Percentiles rank a stretch among this genome's conserved stretches.
phyloP scores from a whole-genome alignment of 2,888 invertebrate species.

The Hololepta plana region DNA sequence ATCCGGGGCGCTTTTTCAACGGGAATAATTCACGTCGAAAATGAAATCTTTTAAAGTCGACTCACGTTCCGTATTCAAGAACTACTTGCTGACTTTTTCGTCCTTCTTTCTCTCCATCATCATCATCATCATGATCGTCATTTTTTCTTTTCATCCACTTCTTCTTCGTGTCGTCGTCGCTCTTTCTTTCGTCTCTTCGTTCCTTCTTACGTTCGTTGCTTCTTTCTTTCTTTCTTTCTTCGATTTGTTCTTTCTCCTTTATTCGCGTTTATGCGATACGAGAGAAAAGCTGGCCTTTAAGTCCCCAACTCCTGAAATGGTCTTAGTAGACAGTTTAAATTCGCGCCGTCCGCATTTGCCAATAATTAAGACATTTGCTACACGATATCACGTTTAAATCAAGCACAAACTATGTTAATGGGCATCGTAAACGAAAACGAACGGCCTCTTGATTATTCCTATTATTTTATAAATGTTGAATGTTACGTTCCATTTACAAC shows the following conservation, averaged over 20 bases:
- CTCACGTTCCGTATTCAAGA: conserved; percentile 23
- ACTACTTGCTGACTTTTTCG: no score
- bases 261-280: no score
- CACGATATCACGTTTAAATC: conserved; percentile 29
- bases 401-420: conserved; percentile 28
- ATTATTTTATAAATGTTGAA: conserved; percentile 21
- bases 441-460: conserved; percentile 22
- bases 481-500: no score
- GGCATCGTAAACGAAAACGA: conserved; percentile 20
- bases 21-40: conserved; percentile 26
- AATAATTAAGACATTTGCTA: conserved; percentile 30
- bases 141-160: no score
- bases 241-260: no score
- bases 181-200: no score
- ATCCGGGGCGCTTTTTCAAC: conserved; percentile 21
- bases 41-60: conserved; percentile 20
- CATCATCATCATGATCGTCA: no score
- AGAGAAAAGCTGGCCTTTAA: no score
- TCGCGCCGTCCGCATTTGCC: conserved; percentile 24
- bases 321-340: conserved; percentile 28
- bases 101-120: no score
- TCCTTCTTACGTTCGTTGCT: no score
- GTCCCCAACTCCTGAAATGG: conserved; percentile 29
- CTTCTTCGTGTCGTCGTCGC: no score
- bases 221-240: no score